Percentiles rank a stretch among this genome's conserved stretches.
Conservation (phyloP, 37 sponge, comb jelly and placozoan species). For the Oscarella lobularis region DNA sequence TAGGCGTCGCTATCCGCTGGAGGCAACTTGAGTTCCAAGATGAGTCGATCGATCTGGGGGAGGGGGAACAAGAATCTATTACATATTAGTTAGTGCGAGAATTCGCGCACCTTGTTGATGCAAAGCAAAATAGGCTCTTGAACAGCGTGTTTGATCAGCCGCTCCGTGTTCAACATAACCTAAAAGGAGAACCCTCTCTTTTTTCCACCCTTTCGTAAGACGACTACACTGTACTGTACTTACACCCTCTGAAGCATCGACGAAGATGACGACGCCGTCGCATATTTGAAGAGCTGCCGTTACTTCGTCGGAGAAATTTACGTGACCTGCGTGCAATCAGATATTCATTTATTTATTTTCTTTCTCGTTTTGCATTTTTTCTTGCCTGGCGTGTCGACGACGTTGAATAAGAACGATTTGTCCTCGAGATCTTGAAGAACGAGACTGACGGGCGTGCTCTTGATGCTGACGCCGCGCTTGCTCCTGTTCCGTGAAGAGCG, state of each 20-base stretch:
- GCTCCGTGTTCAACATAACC: slow-evolving; percentile 87
- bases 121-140: slow-evolving; percentile 87
- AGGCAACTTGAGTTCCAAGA: slow-evolving; percentile 93
- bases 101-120: slow-evolving; percentile 97
- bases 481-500: slow-evolving; percentile 92
- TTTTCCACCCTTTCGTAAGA: too few species aligned
- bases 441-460: slow-evolving; percentile 70
- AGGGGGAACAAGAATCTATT: too few species aligned
- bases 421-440: slow-evolving; percentile 53
- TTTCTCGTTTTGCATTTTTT: too few species aligned
- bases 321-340: too few species aligned
- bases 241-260: slow-evolving; percentile 95
- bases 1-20: slow-evolving; percentile 88
- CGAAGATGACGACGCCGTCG: slow-evolving; percentile 89
- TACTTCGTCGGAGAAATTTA: slow-evolving; percentile 95
- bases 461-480: slow-evolving; percentile 85
- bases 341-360: too few species aligned
- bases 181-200: too few species aligned
- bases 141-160: slow-evolving; percentile 85
- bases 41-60: slow-evolving; percentile 76
- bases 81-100: too few species aligned
- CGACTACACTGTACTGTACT: too few species aligned
- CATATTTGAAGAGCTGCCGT: slow-evolving; percentile 80
- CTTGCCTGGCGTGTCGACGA: slow-evolving; percentile 85
- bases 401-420: slow-evolving; percentile 83